Evolutionary conservation across 2,888 invertebrate genomes (phyloP).

Genomic region (Bellardia pandia): DNA sequence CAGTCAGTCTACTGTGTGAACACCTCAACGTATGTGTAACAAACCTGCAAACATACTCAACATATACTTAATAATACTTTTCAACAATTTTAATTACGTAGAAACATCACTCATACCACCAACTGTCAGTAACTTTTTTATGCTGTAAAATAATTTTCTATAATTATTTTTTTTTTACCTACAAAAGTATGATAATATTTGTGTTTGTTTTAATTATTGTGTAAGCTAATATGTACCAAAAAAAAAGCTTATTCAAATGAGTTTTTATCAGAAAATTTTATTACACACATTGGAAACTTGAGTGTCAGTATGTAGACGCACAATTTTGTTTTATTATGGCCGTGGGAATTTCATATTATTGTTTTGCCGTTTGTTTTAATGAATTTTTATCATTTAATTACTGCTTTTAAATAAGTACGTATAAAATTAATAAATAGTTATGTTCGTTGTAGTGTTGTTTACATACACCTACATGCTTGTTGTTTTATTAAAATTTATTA

Average conservation of each 20-base stretch:
- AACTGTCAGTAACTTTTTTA: background rate
- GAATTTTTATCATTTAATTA: slow-evolving; percentile 34
- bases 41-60: background rate
- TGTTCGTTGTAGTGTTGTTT: background rate
- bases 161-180: background rate
- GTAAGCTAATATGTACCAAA: slow-evolving; percentile 10
- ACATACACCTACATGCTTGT: background rate
- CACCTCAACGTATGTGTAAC: slow-evolving; percentile 11
- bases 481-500: slow-evolving; percentile 11
- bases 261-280: slow-evolving; percentile 15
- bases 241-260: background rate
- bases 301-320: background rate
- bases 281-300: background rate
- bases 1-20: background rate
- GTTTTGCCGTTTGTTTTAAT: background rate
- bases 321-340: slow-evolving; percentile 29
- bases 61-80: slow-evolving; percentile 14
- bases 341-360: slow-evolving; percentile 20
- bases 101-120: slow-evolving; percentile 21
- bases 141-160: too few species aligned
- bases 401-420: slow-evolving; percentile 1
- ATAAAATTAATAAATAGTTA: background rate
- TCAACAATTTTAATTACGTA: background rate
- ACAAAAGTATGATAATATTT: background rate
- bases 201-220: background rate